These are phyloP conservation scores for Gymnocheta viridis DNA, from an alignment of 2,888 invertebrate genomes.

Conservation along the genomic window DNA sequence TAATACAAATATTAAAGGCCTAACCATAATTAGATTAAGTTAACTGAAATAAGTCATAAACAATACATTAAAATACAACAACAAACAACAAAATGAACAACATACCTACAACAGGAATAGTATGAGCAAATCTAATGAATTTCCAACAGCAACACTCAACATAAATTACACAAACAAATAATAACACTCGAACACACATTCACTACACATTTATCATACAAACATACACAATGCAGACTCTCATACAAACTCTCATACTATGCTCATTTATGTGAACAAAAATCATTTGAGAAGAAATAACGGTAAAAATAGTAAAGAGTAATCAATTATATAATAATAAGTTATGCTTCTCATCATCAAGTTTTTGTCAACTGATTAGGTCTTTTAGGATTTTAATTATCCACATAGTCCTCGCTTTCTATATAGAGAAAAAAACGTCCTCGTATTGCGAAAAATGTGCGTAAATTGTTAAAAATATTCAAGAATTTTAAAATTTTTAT, in stretches of 20 bases:
- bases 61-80: constrained; percentile 46
- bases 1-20: constrained; percentile 69
- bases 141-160: constrained; percentile 47
- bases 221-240: background rate
- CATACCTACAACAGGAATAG: constrained; percentile 44
- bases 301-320: constrained; percentile 42
- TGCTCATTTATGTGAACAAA: constrained; percentile 49
- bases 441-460: constrained; percentile 8
- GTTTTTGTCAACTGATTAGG: constrained; percentile 51
- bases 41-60: constrained; percentile 57
- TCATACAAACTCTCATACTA: constrained; percentile 4
- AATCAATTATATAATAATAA: constrained; percentile 59
- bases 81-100: constrained; percentile 31
- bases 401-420: background rate
- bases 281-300: constrained; percentile 51
- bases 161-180: constrained; percentile 40
- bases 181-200: constrained; percentile 37
- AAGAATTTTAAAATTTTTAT: background rate
- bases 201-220: constrained; percentile 3
- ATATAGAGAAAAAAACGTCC: background rate
- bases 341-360: constrained; percentile 52
- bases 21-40: constrained; percentile 68
- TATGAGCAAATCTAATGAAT: constrained; percentile 53
- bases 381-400: constrained; percentile 21
- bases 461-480: background rate